A percentile compares a stretch with the other conserved stretches of the same genome.
These are phyloP conservation scores for Tridacna gigas DNA, from an alignment of 2,888 invertebrate species.

Conservation along the genomic window DNA sequence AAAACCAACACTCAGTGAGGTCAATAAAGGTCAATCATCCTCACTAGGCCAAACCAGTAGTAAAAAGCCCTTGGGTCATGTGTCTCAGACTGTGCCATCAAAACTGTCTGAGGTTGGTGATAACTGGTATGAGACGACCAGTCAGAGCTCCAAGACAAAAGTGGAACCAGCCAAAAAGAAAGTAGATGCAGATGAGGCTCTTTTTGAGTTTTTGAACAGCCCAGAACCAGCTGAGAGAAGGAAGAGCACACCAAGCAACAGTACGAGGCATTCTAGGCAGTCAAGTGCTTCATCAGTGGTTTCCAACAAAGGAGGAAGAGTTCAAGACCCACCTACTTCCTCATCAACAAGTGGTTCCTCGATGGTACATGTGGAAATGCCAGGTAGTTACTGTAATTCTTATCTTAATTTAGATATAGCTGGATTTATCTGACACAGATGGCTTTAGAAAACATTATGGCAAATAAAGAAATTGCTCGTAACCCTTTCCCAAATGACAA, in stretches of 20 bases:
- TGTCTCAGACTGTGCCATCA: slow-evolving; percentile 75
- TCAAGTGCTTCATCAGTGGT: slow-evolving; percentile 82
- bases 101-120: slow-evolving; percentile 55
- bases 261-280: slow-evolving; percentile 81
- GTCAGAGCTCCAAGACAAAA: slow-evolving; percentile 37
- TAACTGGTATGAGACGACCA: slow-evolving; percentile 33
- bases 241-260: slow-evolving; percentile 72
- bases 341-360: slow-evolving; percentile 70
- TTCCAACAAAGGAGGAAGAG: slow-evolving; percentile 71
- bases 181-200: slow-evolving; percentile 84
- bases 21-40: not conserved
- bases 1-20: not conserved
- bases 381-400: slow-evolving; percentile 46
- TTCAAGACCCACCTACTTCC: slow-evolving; percentile 51
- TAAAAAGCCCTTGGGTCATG: slow-evolving; percentile 40
- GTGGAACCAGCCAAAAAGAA: slow-evolving; percentile 65
- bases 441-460: not conserved
- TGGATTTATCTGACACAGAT: not conserved
- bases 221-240: slow-evolving; percentile 74
- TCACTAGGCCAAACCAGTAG: not conserved
- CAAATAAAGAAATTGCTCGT: too few relatives aligned
- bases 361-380: slow-evolving; percentile 72
- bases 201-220: slow-evolving; percentile 85
- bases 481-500: too few relatives aligned
- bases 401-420: not conserved